phyloP scores from a whole-genome alignment of 1,140 invertebrate species.

The Batillaria attramentaria region DNA sequence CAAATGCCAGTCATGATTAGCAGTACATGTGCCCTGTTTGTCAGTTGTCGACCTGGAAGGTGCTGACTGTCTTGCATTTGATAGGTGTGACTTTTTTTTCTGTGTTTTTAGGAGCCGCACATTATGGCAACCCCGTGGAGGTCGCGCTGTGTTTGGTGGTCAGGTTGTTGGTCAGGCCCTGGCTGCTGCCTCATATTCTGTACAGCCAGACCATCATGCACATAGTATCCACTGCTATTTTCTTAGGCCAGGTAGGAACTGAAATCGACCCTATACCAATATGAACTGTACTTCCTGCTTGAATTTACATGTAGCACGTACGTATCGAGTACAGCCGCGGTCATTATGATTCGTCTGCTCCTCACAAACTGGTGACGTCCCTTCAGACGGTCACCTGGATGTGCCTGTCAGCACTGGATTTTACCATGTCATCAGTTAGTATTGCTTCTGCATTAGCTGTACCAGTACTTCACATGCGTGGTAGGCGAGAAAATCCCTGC shows the following conservation, averaged over 20 bases:
- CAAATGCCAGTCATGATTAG: neutral
- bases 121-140: constrained; percentile 53
- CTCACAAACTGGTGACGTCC: too few relatives aligned
- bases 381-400: too few relatives aligned
- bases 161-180: constrained; percentile 69
- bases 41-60: neutral
- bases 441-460: too few relatives aligned
- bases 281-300: too few relatives aligned
- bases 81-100: neutral
- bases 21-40: neutral
- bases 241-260: constrained; percentile 55
- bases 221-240: constrained; percentile 70
- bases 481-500: too few relatives aligned
- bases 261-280: neutral
- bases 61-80: neutral
- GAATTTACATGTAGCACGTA: too few relatives aligned
- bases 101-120: constrained; percentile 28
- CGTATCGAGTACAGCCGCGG: too few relatives aligned
- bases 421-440: too few relatives aligned
- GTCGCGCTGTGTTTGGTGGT: constrained; percentile 64
- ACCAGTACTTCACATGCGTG: too few relatives aligned
- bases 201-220: constrained; percentile 53
- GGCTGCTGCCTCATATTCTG: constrained; percentile 65
- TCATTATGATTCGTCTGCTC: too few relatives aligned
- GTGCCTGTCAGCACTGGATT: too few relatives aligned